Evolutionary conservation across 2,113 vertebrate species (phyloP), one percentile per base, ranked within the genome.

Genomic region (Psammodynastes pulverulentus): DNA sequence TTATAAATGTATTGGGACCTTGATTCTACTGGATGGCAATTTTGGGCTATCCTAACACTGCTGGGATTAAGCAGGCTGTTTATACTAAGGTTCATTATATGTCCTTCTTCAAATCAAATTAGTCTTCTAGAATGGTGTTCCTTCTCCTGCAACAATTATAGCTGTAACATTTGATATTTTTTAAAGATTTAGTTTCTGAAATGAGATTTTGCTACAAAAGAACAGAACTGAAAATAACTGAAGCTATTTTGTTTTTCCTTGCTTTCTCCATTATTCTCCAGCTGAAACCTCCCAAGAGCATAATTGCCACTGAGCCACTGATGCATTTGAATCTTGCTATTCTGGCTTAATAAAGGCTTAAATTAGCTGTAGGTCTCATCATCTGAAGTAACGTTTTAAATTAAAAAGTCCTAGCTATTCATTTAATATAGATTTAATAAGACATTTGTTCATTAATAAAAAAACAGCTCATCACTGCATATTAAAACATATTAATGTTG

Each of bases 371-470:
- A 92, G 45, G 45, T 95, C 67, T 92, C 92, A 51, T 91, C 91
- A 49, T 94, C 88, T 95, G 94, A 89, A 94, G 49, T 92, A 94
- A 92, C 45, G 86, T 93, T 94, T 94, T 5, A 94, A 95, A 94
- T 94, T 90, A 86, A 87, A 84, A 88, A 92, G 43, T 95, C 91
- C 90, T 89, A 92, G 58, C 86, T 94, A 93, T 84, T 46, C 84
- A 90, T 94, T 95, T 96, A 91, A 94, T 92, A 94, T 92, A 91
- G 72, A 96, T 94, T 95, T 94, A 95, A 93, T 93, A 92, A 62
- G 91, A 89, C 54, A 93, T 94, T 96, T 95, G 86, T 96, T 96
- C 92, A 84, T 86, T 96, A 94, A 94, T 92, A 93, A 96, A 85
- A 85, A 95, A 91, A 34, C 34, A 49, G 26, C 34, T 43, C 29